Percentiles rank a stretch among this genome's conserved stretches.
Evolutionary conservation across 53 echinoderm and acorn worm genomes (phyloP).

Genomic region (Astropecten irregularis): DNA sequence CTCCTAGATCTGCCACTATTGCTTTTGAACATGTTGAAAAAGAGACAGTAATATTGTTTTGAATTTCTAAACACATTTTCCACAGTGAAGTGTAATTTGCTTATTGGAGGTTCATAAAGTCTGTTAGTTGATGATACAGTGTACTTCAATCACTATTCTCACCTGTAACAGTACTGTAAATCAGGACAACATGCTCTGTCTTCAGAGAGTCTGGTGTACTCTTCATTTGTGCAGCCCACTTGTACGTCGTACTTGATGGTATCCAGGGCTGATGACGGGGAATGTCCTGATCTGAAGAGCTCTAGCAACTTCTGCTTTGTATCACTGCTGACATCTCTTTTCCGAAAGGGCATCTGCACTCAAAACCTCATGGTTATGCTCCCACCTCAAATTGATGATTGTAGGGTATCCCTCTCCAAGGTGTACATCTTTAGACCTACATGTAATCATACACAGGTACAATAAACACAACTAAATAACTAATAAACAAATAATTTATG

Average conservation of each 20-base stretch:
- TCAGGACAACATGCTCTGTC: slow-evolving; percentile 58
- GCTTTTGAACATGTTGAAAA: too few relatives aligned
- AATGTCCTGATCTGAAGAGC: slow-evolving; percentile 30
- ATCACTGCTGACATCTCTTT: slow-evolving; percentile 41
- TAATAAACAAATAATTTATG: too few relatives aligned
- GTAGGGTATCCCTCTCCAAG: not conserved
- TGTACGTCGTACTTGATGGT: slow-evolving; percentile 34
- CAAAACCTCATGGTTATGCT: slow-evolving; percentile 26
- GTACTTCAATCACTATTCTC: too few relatives aligned
- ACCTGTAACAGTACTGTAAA: slow-evolving; percentile 59
- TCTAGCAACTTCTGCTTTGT: slow-evolving; percentile 16
- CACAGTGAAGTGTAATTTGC: too few relatives aligned
- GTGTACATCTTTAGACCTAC: slow-evolving; percentile 33
- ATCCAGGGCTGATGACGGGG: slow-evolving; percentile 32
- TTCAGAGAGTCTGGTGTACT: slow-evolving; percentile 5
- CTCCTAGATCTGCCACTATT: too few relatives aligned
- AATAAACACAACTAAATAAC: too few relatives aligned
- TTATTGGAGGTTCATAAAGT: too few relatives aligned
- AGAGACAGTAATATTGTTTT: too few relatives aligned
- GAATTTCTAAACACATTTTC: too few relatives aligned
- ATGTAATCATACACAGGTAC: too few relatives aligned
- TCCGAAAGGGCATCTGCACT: slow-evolving; percentile 41
- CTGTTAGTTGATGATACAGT: too few relatives aligned
- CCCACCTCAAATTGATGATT: not conserved
- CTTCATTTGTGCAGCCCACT: slow-evolving; percentile 20